Evolutionary conservation across 92 coral and sea anemone genomes (phyloP).

Genomic region (Diadumene lineata): DNA sequence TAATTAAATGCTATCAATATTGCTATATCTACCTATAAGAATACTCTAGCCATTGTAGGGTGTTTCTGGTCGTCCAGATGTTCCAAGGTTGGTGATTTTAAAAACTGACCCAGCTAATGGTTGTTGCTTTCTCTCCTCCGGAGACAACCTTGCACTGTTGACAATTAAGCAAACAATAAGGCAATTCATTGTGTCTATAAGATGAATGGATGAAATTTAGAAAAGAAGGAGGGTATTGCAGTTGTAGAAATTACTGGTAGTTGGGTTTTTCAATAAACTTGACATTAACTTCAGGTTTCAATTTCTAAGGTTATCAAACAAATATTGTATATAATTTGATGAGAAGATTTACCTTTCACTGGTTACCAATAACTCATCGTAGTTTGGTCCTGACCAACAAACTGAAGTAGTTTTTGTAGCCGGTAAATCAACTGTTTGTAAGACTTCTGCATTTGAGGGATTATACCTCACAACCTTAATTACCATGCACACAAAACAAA

Average conservation of each 20-base stretch:
- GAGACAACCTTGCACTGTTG: slow-evolving; percentile 57
- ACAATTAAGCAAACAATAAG: no score
- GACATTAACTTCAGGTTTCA: no score
- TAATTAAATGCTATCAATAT: neutral
- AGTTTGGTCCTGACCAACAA: slow-evolving; percentile 79
- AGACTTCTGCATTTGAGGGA: slow-evolving; percentile 55
- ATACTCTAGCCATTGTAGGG: slow-evolving; percentile 66
- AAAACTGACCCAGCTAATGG: slow-evolving; percentile 86
- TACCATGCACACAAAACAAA: no score
- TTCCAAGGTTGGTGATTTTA: slow-evolving; percentile 70
- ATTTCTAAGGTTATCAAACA: no score
- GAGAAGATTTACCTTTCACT: slow-evolving; percentile 51
- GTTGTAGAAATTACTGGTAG: no score
- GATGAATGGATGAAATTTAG: neutral
- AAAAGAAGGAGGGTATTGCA: no score
- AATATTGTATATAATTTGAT: neutral
- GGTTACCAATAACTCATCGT: slow-evolving; percentile 75
- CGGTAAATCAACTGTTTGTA: slow-evolving; percentile 61
- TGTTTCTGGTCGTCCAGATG: slow-evolving; percentile 67
- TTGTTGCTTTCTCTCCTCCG: slow-evolving; percentile 65
- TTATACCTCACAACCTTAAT: slow-evolving; percentile 60
- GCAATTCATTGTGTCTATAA: neutral
- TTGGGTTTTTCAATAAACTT: no score
- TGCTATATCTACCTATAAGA: neutral
- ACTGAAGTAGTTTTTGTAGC: slow-evolving; percentile 73